phyloP scores from a whole-genome alignment of 2,797 vertebrate species.

The Molossus alvarezi region DNA sequence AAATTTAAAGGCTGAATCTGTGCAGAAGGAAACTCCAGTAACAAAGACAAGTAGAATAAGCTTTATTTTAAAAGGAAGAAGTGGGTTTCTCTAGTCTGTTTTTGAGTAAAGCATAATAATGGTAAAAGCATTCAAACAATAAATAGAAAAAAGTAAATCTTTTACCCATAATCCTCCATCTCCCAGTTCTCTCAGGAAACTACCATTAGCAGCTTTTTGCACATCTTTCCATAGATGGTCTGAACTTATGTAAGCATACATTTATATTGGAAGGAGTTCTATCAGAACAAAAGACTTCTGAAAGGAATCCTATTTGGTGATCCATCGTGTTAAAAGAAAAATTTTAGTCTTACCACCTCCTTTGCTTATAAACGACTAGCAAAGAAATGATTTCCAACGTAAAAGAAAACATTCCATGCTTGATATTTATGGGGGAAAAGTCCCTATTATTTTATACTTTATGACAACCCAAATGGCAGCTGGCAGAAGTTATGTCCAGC shows the following conservation, averaged over 20 bases:
- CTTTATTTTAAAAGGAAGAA: constrained; percentile 41
- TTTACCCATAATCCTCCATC: not conserved
- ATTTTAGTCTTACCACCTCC: not conserved
- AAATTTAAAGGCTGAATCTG: constrained; percentile 57
- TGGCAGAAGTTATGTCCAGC: not conserved
- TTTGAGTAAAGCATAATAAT: constrained; percentile 33
- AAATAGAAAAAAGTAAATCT: constrained; percentile 10
- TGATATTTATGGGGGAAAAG: not conserved
- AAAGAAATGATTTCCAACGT: constrained; percentile 36
- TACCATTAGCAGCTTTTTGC: not conserved
- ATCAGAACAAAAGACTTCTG: not conserved
- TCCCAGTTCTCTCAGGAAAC: not conserved
- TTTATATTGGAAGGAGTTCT: not conserved
- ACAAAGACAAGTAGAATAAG: not conserved
- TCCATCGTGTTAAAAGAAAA: constrained; percentile 16
- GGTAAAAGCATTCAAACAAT: constrained; percentile 1
- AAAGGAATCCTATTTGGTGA: not conserved
- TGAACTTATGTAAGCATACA: not conserved
- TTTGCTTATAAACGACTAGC: not conserved
- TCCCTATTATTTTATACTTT: constrained; percentile 6
- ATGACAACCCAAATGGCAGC: not conserved
- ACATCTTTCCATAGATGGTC: not conserved
- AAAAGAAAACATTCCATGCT: not conserved
- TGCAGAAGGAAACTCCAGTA: not conserved
- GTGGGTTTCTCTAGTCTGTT: not conserved